phyloP scores from a whole-genome alignment of 2,113 vertebrate genomes.

The Cettia cetti region DNA sequence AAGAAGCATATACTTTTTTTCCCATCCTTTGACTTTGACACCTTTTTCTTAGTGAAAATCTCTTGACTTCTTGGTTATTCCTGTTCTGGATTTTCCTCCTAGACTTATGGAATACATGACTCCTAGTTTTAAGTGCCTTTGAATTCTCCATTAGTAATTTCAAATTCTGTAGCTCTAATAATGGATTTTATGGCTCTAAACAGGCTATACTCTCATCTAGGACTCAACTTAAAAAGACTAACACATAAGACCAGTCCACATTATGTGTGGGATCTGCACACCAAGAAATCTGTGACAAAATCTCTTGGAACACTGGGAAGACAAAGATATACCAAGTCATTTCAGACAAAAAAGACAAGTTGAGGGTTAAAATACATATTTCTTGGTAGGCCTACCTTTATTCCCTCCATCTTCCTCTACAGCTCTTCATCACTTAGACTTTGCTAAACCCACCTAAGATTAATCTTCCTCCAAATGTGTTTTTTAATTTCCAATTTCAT shows the following conservation, averaged over 20 bases:
- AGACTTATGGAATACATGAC: not conserved
- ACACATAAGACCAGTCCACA: not conserved
- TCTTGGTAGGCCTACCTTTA: not conserved
- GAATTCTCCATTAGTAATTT: not conserved
- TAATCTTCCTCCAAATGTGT: not conserved
- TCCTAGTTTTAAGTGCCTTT: not conserved
- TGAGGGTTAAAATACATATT: not conserved
- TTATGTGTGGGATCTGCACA: not conserved
- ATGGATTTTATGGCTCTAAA: not conserved
- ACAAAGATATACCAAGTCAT: not conserved
- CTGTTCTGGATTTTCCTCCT: not conserved
- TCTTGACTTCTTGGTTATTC: not conserved
- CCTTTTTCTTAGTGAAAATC: not conserved
- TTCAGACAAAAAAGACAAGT: not conserved
- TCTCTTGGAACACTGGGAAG: not conserved
- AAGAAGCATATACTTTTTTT: not conserved
- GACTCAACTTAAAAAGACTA: not conserved
- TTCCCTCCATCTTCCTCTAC: not conserved
- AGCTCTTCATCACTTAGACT: not conserved
- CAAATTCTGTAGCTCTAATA: not conserved
- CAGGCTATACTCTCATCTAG: not conserved
- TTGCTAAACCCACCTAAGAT: not conserved
- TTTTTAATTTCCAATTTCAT: not conserved
- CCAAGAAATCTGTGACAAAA: not conserved
- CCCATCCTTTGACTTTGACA: not conserved